Evolutionary conservation across 2,888 invertebrate species (phyloP).

Genomic region (Chaitophorus viminalis): DNA sequence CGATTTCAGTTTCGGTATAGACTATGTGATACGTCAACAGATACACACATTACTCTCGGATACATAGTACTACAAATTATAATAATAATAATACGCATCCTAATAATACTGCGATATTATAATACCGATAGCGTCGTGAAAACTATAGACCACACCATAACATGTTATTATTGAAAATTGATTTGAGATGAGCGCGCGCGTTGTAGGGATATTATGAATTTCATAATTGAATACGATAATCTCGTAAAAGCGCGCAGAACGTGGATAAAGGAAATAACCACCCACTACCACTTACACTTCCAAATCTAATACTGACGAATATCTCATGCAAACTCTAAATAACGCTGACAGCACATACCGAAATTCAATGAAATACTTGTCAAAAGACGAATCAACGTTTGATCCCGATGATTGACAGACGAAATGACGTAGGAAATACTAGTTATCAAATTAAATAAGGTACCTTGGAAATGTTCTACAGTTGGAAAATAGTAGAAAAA

Average conservation of each 20-base stretch:
- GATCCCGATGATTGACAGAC: background rate
- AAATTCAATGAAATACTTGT: background rate
- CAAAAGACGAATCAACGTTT: slow-evolving; percentile 3
- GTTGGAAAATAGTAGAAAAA: background rate
- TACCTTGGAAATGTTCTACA: background rate
- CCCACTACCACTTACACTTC: background rate
- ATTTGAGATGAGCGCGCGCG: background rate
- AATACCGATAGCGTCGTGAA: background rate
- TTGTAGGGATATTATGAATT: background rate
- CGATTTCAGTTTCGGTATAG: background rate
- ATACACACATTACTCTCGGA: slow-evolving; percentile 1
- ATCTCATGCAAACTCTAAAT: background rate
- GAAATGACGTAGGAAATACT: background rate
- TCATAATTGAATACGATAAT: background rate
- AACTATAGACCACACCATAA: background rate
- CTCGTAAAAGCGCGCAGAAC: background rate
- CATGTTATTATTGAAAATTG: background rate
- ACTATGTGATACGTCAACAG: background rate
- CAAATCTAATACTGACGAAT: background rate
- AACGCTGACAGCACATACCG: background rate
- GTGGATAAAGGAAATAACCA: background rate
- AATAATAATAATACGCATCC: background rate
- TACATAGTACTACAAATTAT: background rate
- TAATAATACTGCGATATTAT: background rate
- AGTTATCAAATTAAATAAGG: background rate